Conservation (phyloP, 2,113 vertebrate species). For the Neolamprologus ventralis region DNA sequence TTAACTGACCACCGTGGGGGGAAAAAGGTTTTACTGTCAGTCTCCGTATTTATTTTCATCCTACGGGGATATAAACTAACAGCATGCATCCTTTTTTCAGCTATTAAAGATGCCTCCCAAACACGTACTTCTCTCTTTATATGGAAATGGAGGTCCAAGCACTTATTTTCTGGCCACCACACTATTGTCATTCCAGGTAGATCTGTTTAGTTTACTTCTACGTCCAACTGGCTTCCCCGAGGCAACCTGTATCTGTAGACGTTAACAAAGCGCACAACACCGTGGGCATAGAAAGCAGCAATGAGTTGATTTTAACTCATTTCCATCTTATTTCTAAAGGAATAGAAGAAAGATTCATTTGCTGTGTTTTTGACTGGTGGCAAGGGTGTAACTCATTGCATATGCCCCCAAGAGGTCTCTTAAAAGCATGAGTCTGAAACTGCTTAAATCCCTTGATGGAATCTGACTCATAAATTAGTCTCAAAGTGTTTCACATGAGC, state of each 20-base stretch:
- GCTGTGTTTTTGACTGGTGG: slow-evolving; percentile 24
- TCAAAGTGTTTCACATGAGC: background rate
- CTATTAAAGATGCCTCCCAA: slow-evolving; percentile 48
- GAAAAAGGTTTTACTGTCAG: slow-evolving; percentile 30
- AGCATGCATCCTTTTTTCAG: slow-evolving; percentile 9
- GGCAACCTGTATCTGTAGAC: slow-evolving; percentile 8
- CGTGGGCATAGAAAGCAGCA: background rate
- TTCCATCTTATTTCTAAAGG: slow-evolving; percentile 44
- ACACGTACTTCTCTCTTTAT: slow-evolving; percentile 42
- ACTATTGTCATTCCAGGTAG: slow-evolving; percentile 43
- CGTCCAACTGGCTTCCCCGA: slow-evolving; percentile 32
- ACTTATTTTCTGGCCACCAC: background rate
- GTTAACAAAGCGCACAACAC: slow-evolving; percentile 20
- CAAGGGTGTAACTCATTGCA: slow-evolving; percentile 12
- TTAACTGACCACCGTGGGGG: slow-evolving; percentile 47
- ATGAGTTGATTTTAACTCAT: slow-evolving; percentile 30
- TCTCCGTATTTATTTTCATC: slow-evolving; percentile 8
- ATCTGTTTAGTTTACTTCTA: slow-evolving; percentile 32
- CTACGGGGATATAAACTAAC: slow-evolving; percentile 48
- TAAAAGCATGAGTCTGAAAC: slow-evolving; percentile 32
- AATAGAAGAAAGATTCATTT: slow-evolving; percentile 18
- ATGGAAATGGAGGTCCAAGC: slow-evolving; percentile 60
- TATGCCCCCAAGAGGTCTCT: slow-evolving; percentile 21
- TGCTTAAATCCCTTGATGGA: slow-evolving; percentile 5
- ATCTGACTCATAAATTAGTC: slow-evolving; percentile 18